Evolutionary conservation across 2,888 invertebrate genomes (phyloP).

Genomic region (Teleogryllus oceanicus): DNA sequence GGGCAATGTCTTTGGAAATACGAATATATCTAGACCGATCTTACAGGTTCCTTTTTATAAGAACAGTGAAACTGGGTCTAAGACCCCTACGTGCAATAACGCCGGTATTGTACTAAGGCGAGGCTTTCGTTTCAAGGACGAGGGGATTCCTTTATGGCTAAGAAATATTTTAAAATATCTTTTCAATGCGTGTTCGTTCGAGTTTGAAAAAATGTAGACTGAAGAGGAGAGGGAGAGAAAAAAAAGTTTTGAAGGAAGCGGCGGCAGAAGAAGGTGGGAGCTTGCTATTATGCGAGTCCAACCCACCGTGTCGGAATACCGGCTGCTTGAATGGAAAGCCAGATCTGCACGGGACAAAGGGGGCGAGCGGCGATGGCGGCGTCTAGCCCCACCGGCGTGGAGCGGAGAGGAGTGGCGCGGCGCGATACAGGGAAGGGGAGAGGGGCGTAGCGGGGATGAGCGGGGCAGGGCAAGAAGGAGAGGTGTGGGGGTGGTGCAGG

Average conservation of each 20-base stretch:
- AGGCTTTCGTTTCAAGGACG: background rate
- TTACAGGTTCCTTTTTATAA: slow-evolving; percentile 1
- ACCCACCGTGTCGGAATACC: slow-evolving; percentile 11
- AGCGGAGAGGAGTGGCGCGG: background rate
- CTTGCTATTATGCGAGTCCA: background rate
- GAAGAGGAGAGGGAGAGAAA: slow-evolving; percentile 34
- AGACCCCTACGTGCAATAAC: slow-evolving; percentile 10
- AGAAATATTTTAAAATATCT: slow-evolving; percentile 35
- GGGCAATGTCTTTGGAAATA: slow-evolving; percentile 18
- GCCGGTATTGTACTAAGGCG: slow-evolving; percentile 1
- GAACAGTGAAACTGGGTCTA: background rate
- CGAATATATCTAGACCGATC: slow-evolving; percentile 18
- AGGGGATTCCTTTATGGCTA: slow-evolving; percentile 21
- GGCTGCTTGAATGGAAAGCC: background rate
- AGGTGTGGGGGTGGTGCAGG: background rate
- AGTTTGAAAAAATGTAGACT: slow-evolving; percentile 38
- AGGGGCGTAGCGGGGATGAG: background rate
- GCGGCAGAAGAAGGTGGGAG: background rate
- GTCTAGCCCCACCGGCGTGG: slow-evolving; percentile 19
- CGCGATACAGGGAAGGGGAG: background rate
- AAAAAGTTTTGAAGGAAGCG: slow-evolving; percentile 18
- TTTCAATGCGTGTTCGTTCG: slow-evolving; percentile 29
- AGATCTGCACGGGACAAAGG: slow-evolving; percentile 23
- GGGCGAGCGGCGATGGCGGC: slow-evolving; percentile 21
- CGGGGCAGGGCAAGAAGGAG: background rate